Conservation (phyloP, 1,140 invertebrate genomes). For the Scaptomyza graminum region DNA sequence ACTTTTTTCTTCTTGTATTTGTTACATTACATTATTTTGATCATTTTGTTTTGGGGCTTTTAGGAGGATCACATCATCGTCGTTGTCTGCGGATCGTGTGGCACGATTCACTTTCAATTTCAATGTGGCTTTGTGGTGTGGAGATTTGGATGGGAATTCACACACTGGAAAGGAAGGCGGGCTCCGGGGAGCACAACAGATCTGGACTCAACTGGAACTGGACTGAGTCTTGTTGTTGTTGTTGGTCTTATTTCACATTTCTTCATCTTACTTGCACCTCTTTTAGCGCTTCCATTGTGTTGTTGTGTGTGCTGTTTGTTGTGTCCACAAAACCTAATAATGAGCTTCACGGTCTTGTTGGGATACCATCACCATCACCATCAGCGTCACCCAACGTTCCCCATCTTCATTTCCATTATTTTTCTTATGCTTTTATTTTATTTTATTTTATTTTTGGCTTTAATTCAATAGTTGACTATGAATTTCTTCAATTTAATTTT, state of each 20-base stretch:
- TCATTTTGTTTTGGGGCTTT: conserved; percentile 48
- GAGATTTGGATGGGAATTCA: conserved; percentile 28
- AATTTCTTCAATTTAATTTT: conserved; percentile 64
- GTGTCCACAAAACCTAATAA: conserved; percentile 61
- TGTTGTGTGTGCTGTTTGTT: not conserved
- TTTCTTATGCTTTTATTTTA: conserved; percentile 7
- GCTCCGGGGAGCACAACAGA: conserved; percentile 2
- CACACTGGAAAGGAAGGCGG: conserved; percentile 40
- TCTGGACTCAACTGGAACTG: conserved; percentile 62
- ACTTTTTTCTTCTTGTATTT: conserved; percentile 26
- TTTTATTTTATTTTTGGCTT: conserved; percentile 21
- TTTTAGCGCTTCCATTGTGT: conserved; percentile 23
- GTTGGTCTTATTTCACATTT: conserved; percentile 72
- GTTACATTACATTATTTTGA: conserved; percentile 63
- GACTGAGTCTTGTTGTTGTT: conserved; percentile 28
- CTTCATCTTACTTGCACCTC: conserved; percentile 55
- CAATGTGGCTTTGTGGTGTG: conserved; percentile 44
- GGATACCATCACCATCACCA: conserved; percentile 43
- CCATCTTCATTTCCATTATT: conserved; percentile 61
- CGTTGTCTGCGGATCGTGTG: conserved; percentile 63
- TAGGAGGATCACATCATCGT: conserved; percentile 55
- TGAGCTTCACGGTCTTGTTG: conserved; percentile 80
- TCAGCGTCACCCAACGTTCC: conserved; percentile 41
- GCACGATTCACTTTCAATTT: conserved; percentile 81
- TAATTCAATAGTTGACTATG: conserved; percentile 69